Evolutionary conservation across 1,140 invertebrate species (phyloP), one percentile per base, ranked within the genome.

Genomic region (Drosophila truncata): DNA sequence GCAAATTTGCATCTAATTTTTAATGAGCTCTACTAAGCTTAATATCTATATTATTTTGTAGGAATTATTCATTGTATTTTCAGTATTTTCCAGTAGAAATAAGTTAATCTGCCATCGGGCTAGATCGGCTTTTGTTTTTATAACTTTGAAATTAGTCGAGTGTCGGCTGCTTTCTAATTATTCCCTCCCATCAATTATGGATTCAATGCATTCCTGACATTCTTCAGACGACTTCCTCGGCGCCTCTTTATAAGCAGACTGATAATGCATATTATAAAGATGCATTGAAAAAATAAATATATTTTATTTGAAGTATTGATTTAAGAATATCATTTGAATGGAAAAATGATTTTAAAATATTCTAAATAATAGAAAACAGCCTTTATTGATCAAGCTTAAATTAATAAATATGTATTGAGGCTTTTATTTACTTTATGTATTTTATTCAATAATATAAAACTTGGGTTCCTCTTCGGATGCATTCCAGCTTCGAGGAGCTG

Each of bases 11-110:
- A 25, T 70, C 61, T 76, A 52, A 65, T 67, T 87, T 81, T 70
- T 37, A 54, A 78, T 70, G 77, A 80, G 66, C 76, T 66, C 76
- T 72, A 41, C 79, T 72, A 42, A 74, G 62, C 57, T 61, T 90
- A 67, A 87, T 90, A 63, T 90, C 85, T 87, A 64, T 75, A 90
- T 87, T 87, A 75, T 82, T 62, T 49, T 20, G 9, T 31, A 27
- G 11, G 23, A 57, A 27, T 33, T 44, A 27, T 20, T 33, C 18
- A 10, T 49, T 27, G 27, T 63, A 71, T 54, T 44, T 44, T 57
- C 47, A 41, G 27, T 66, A 76, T 58, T 58, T 44, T 50, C 52
- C 55, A 49, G 62, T 25, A 61, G 25, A 33, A 59, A 66, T 60
- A 41, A 41, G 37, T 61, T 42, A 33, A 62, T 64, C 27, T 42